A percentile compares a stretch with the other conserved stretches of the same genome.
phyloP scores from a whole-genome alignment of 2,797 vertebrate species.

The Enteromius radiatus region DNA sequence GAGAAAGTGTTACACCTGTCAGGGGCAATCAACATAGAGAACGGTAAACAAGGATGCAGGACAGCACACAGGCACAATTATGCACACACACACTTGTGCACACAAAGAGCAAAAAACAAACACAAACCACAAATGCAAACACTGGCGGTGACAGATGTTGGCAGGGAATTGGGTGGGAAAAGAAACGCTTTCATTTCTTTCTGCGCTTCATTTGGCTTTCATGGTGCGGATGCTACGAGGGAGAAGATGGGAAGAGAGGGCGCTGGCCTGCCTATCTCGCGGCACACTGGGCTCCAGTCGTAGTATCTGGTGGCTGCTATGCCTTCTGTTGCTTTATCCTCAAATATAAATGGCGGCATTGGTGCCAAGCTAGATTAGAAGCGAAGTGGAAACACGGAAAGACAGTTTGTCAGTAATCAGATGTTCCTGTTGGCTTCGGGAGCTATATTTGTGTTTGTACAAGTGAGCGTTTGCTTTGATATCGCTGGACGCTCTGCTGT shows the following conservation, averaged over 20 bases:
- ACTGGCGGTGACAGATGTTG: conserved; percentile 79
- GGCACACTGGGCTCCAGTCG: conserved; percentile 77
- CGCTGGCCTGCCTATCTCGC: conserved; percentile 74
- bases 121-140: conserved; percentile 69
- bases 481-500: background rate
- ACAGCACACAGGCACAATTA: conserved; percentile 57
- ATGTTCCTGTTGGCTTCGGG: conserved; percentile 48
- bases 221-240: conserved; percentile 55
- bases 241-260: conserved; percentile 39
- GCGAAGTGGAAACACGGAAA: conserved; percentile 67
- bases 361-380: conserved; percentile 80
- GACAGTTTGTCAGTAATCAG: conserved; percentile 80
- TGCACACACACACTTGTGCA: conserved; percentile 38
- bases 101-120: conserved; percentile 51
- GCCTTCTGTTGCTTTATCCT: conserved; percentile 62
- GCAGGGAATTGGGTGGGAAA: conserved; percentile 76
- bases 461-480: conserved; percentile 31
- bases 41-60: conserved; percentile 52
- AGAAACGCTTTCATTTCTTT: conserved; percentile 75
- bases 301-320: conserved; percentile 59
- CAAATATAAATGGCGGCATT: conserved; percentile 74
- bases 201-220: conserved; percentile 72
- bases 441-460: conserved; percentile 31
- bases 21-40: conserved; percentile 74
- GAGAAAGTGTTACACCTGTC: conserved; percentile 80